Base-by-base conservation (phyloP, 2,797 vertebrate genomes). In the Aselliscus stoliczkanus region DNA sequence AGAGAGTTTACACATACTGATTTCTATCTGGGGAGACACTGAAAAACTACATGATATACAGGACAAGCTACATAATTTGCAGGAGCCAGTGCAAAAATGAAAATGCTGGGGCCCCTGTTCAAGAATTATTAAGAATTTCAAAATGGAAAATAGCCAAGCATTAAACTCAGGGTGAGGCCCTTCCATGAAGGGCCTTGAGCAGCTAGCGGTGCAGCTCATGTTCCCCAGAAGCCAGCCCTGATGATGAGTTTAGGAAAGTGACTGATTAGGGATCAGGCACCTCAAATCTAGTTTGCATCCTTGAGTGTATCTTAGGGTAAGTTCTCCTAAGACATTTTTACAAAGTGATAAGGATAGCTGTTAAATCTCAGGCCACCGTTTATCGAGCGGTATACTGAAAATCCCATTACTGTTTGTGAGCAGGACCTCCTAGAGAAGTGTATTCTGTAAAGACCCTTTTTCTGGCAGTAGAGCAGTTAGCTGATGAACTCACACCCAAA, bases 71-170 rank as follows among this genome's bases (percentile, higher is more conserved):
- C 3, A 52, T 56, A 77, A 88, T 76, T 44, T 67, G 1, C 5
- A 84, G 34, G 3, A 21, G 10, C 3, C 25, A 54, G 7, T 56
- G 34, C 39, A 89, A 93, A 50, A 73, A 60, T 56, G 44, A 92
- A 86, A 93, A 60, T 82, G 2, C 7, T 90, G 29, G 20, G 2
- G 6, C 2, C 7, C n/a, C 79, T 79, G n/a, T 81, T 95, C 9
- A 89, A 92, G 84, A 90, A 44, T 60, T 65, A 75, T 34, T 84
- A 52, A 92, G 23, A 93, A 80, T 31, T 94, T 90, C 21, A 92
- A 31, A n/a, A 77, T 27, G 17, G 44, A 79, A 85, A 93, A 52
- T 4, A 89, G 37, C 9, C 86, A 31, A 79, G 15, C 42, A 56
- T 62, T 80, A 84, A 94, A 52, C 29, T 15, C 80, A 96, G 25